Conservation (phyloP, 1,140 invertebrate species). For the Nephotettix cincticeps region DNA sequence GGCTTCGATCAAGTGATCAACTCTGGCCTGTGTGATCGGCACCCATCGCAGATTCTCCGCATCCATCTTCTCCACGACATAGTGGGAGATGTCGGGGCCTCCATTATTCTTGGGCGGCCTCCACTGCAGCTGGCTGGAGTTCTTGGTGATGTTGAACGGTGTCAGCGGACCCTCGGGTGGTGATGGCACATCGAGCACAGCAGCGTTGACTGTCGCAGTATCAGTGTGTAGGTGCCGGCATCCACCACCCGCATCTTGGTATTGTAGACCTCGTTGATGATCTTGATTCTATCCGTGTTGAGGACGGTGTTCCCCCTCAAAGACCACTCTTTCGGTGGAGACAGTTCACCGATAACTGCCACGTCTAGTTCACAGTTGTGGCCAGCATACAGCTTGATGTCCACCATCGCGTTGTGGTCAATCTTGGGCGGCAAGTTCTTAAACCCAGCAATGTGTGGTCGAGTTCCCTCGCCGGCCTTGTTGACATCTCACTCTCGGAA, state of each 20-base stretch:
- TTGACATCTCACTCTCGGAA: conserved; percentile 95
- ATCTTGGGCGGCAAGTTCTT: conserved; percentile 91
- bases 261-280: conserved; percentile 77
- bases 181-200: conserved; percentile 78
- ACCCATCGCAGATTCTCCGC: conserved; percentile 91
- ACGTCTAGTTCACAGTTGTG: conserved; percentile 92
- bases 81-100: conserved; percentile 87
- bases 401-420: conserved; percentile 87
- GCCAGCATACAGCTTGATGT: conserved; percentile 91
- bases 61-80: conserved; percentile 94
- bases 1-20: conserved; percentile 86
- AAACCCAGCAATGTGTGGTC: conserved; percentile 84
- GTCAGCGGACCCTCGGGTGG: conserved; percentile 87
- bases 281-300: conserved; percentile 77
- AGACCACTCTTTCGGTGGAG: conserved; percentile 90
- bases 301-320: conserved; percentile 80
- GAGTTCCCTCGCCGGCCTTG: conserved; percentile 89
- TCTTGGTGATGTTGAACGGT: conserved; percentile 81
- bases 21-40: conserved; percentile 78
- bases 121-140: conserved; percentile 80
- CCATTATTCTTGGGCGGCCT: conserved; percentile 90
- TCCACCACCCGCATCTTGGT: conserved; percentile 87
- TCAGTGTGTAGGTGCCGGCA: conserved; percentile 86
- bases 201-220: conserved; percentile 81
- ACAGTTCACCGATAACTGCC: conserved; percentile 91